These are phyloP conservation scores for Platycheirus rosarum DNA, from an alignment of 2,888 invertebrate species.

Conservation along the genomic window DNA sequence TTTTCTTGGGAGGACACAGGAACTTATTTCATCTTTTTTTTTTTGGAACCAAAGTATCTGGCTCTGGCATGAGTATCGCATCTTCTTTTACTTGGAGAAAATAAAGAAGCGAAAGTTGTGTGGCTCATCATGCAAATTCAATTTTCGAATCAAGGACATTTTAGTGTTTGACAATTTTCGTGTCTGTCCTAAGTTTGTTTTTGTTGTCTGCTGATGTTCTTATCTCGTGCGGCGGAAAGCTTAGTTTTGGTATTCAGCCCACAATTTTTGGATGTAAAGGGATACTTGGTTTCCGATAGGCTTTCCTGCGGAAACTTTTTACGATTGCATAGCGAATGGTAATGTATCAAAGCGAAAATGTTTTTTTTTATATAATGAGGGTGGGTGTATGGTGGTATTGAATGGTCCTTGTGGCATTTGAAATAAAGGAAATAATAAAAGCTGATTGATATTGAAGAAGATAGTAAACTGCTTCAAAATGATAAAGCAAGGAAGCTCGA, in stretches of 20 bases:
- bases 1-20: slow-evolving; percentile 27
- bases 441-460: slow-evolving; percentile 64
- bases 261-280: slow-evolving; percentile 45
- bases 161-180: slow-evolving; percentile 18
- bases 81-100: slow-evolving; percentile 21
- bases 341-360: slow-evolving; percentile 72
- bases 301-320: slow-evolving; percentile 67
- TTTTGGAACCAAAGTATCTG: slow-evolving; percentile 20
- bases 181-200: slow-evolving; percentile 29
- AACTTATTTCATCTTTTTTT: slow-evolving; percentile 9
- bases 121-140: slow-evolving; percentile 72
- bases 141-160: slow-evolving; percentile 69
- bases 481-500: not conserved
- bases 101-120: slow-evolving; percentile 55
- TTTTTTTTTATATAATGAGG: slow-evolving; percentile 35
- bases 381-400: not conserved
- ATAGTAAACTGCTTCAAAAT: slow-evolving; percentile 16
- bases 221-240: slow-evolving; percentile 50
- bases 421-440: slow-evolving; percentile 69
- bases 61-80: slow-evolving; percentile 33
- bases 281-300: slow-evolving; percentile 59
- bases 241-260: slow-evolving; percentile 60
- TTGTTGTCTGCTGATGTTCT: slow-evolving; percentile 17
- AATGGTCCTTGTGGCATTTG: slow-evolving; percentile 42
- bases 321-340: slow-evolving; percentile 65